Evolutionary conservation across 2,113 vertebrate species (phyloP).

Genomic region (Serinus canaria): DNA sequence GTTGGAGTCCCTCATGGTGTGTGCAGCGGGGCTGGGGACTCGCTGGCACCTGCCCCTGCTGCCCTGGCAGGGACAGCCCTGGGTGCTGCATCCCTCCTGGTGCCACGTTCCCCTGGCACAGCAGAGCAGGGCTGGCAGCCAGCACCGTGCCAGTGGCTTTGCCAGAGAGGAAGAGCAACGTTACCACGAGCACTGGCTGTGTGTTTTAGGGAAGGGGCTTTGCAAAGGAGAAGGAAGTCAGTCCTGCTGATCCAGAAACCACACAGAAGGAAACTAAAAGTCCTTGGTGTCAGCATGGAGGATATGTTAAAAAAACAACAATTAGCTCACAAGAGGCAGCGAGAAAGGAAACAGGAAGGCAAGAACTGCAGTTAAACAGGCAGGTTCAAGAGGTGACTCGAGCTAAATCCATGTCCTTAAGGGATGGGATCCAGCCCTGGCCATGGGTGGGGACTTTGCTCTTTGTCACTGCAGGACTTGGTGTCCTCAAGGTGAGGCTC

Average conservation of each 20-base stretch:
- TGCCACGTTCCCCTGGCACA: not conserved
- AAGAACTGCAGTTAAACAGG: not conserved
- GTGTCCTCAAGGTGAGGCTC: not conserved
- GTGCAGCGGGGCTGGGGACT: not conserved
- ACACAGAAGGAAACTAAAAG: conserved; percentile 20
- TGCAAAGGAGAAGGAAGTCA: not conserved
- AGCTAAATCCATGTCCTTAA: not conserved
- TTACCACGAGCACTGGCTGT: accelerated
- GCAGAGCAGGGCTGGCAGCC: not conserved
- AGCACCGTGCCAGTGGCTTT: accelerated
- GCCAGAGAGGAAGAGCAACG: not conserved
- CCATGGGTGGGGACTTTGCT: accelerated
- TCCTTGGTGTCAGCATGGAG: conserved; percentile 2
- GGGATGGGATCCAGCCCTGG: not conserved
- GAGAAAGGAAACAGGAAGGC: conserved; percentile 52
- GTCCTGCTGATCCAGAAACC: not conserved
- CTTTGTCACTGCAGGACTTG: not conserved
- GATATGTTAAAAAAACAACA: conserved; percentile 4
- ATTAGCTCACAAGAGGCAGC: not conserved
- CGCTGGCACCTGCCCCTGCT: not conserved
- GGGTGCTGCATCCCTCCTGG: not conserved
- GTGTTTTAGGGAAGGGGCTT: not conserved
- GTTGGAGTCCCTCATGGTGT: not conserved
- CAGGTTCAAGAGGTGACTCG: not conserved
- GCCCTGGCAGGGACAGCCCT: accelerated